Percentiles rank a stretch among this genome's conserved stretches.
phyloP scores from a whole-genome alignment of 2,113 vertebrate genomes.

The Diadophis punctatus region DNA sequence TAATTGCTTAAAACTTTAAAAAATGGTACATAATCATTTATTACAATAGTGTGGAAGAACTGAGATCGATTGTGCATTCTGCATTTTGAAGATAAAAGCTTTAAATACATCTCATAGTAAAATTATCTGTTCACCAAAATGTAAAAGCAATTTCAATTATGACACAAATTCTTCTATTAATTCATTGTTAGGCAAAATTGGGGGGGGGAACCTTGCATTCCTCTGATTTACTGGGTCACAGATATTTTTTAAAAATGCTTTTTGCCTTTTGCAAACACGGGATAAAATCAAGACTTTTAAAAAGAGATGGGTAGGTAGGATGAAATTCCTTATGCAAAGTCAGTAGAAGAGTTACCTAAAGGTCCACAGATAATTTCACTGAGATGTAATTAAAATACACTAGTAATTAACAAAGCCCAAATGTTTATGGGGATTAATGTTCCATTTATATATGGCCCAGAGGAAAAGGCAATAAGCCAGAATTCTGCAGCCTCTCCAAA shows the following conservation, averaged over 20 bases:
- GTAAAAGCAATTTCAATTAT: neutral
- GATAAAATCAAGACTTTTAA: neutral
- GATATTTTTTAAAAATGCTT: neutral
- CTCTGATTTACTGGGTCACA: neutral
- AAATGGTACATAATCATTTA: neutral
- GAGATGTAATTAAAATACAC: neutral
- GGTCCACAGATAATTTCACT: neutral
- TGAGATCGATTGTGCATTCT: neutral
- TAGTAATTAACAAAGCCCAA: neutral
- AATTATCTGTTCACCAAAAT: neutral
- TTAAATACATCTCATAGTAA: slow-evolving; percentile 4
- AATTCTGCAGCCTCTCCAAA: neutral
- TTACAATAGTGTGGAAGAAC: neutral
- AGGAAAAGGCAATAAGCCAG: slow-evolving; percentile 1
- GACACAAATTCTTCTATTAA: neutral
- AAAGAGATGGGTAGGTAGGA: neutral
- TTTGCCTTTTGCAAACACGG: neutral
- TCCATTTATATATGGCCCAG: neutral
- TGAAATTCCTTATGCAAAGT: neutral
- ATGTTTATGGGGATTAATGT: neutral
- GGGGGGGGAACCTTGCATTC: slow-evolving; percentile 3
- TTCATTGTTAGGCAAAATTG: neutral
- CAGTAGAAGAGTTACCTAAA: neutral
- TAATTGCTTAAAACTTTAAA: slow-evolving; percentile 8
- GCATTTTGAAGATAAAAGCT: neutral